phyloP scores from a whole-genome alignment of 2,797 vertebrate species.

The Calcarius lapponicus region DNA sequence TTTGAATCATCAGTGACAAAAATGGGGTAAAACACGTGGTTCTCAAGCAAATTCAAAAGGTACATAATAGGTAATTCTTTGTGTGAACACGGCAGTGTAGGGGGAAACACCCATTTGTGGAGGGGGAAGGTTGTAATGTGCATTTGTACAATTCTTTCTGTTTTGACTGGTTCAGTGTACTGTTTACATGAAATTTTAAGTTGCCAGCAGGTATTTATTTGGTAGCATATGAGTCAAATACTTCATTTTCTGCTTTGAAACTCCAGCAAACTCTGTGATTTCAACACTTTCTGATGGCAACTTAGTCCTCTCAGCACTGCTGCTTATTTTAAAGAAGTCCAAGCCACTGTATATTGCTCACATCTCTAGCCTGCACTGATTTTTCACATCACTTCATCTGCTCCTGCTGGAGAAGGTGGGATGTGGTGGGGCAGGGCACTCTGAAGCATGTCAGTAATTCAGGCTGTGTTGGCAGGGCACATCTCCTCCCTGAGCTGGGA shows the following conservation, averaged over 20 bases:
- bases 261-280: background rate
- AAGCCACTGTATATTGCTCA: background rate
- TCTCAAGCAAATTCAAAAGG: background rate
- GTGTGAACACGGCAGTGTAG: background rate
- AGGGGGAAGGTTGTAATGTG: background rate
- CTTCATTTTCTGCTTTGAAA: background rate
- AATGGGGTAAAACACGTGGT: background rate
- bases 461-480: background rate
- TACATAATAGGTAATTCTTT: background rate
- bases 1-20: background rate
- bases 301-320: background rate
- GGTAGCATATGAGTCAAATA: background rate
- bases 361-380: background rate
- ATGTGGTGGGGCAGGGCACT: background rate
- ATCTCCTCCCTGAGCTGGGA: background rate
- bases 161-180: background rate
- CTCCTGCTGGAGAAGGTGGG: background rate
- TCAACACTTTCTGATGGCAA: background rate
- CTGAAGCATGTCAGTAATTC: background rate
- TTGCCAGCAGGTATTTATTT: background rate
- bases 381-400: background rate
- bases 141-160: background rate
- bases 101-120: background rate
- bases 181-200: background rate
- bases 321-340: background rate